Base-by-base conservation (phyloP, 2,888 invertebrate genomes). In the Ectropis crepuscularia region DNA sequence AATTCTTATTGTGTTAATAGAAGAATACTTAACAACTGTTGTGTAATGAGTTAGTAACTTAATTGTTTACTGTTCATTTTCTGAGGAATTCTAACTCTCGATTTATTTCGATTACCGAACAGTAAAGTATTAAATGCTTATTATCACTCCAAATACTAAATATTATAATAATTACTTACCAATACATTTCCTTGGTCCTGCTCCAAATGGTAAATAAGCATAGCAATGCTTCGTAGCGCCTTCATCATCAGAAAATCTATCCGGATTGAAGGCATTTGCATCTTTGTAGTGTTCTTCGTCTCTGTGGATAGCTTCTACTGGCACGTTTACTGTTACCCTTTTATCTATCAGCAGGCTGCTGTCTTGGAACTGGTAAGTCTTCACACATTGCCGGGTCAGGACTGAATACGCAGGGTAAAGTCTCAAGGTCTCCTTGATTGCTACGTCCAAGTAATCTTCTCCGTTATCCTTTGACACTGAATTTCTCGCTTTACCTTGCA, bases 161-260 rank as follows among this genome's bases (percentile, higher is more conserved):
- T n/a, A n/a, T n/a, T n/a, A n/a, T n/a, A 12, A 6, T 0, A 38
- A 11, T 39, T 39, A 77, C 89, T 86, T 77, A 92, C 92, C 91
- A 68, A 89, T 77, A 71, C 92, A 92, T 80, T 87, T 90, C 60
- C 90, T 87, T 37, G 91, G 90, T 49, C 93, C 93, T 10, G 83
- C 86, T 43, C 93, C 92, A 71, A 90, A 93, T 6, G 92, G 90
- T 57, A 92, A 74, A 74, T 82, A 92, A 0, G 86, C 73, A 63
- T 81, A 85, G 53, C 81, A 78, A 63, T 84, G 81, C 28, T 75
- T 78, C 0, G 75, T 71, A 0, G 79, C 70, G 38, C 73, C 77
- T 48, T 82, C 80, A 28, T 77, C 80, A 57, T 80, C 75, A 59
- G 83, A 73, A 73, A 89, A 91, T 51, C 93, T 80, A n/a, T 87